Evolutionary conservation across 2,888 invertebrate species (phyloP).

Genomic region (Reticulitermes lucifugus): DNA sequence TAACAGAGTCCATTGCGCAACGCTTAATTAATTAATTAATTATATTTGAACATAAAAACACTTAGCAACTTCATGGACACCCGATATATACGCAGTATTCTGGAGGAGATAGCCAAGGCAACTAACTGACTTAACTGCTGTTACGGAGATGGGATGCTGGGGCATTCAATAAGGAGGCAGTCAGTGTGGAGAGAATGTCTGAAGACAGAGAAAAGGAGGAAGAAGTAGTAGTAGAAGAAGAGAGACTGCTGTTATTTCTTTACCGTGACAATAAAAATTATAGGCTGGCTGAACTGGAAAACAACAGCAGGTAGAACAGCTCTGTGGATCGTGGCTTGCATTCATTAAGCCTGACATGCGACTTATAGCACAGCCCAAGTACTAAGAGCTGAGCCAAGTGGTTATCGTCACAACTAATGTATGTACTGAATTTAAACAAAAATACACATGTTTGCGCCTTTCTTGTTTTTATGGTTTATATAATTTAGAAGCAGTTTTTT

Average conservation of each 20-base stretch:
- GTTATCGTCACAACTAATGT: not conserved
- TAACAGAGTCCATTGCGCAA: too few species aligned
- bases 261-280: conserved; percentile 53
- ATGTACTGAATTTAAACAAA: too few species aligned
- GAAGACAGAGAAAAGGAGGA: conserved; percentile 15
- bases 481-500: too few species aligned
- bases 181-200: not conserved
- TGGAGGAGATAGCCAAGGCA: too few species aligned
- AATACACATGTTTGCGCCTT: too few species aligned
- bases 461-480: too few species aligned
- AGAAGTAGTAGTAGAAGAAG: conserved; percentile 29
- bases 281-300: conserved; percentile 52
- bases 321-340: conserved; percentile 43
- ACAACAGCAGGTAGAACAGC: conserved; percentile 46
- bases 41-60: too few species aligned
- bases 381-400: not conserved
- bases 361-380: conserved; percentile 7
- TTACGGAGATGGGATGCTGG: not conserved
- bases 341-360: conserved; percentile 45
- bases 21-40: too few species aligned
- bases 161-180: conserved; percentile 2
- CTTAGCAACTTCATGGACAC: too few species aligned
- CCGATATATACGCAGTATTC: too few species aligned
- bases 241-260: conserved; percentile 44
- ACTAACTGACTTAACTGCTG: not conserved